phyloP scores from a whole-genome alignment of 2,797 vertebrate genomes.

The Dicrostonyx torquatus region DNA sequence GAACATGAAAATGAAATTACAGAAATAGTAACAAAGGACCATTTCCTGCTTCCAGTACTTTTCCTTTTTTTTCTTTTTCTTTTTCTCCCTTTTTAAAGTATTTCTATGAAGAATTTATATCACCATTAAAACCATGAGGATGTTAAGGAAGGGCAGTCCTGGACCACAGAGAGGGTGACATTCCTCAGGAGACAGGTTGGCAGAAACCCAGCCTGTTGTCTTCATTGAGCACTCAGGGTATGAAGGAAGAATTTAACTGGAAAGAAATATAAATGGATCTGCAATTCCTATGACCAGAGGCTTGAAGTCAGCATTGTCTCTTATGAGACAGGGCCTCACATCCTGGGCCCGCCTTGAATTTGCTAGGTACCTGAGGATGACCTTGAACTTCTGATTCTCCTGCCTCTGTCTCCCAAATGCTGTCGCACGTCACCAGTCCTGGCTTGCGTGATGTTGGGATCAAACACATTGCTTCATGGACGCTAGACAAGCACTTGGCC shows the following conservation, averaged over 20 bases:
- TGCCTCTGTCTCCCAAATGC: background rate
- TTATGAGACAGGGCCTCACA: background rate
- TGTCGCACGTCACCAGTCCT: background rate
- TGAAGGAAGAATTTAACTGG: background rate
- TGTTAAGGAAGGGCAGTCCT: constrained; percentile 56
- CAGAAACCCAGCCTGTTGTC: constrained; percentile 32
- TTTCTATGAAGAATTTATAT: constrained; percentile 67
- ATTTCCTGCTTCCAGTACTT: constrained; percentile 61
- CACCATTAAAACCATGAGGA: constrained; percentile 60
- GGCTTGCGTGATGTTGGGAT: background rate
- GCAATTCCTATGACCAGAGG: background rate
- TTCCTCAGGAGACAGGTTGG: constrained; percentile 55
- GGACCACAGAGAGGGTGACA: constrained; percentile 65
- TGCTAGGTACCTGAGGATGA: background rate
- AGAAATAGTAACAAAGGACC: constrained; percentile 75
- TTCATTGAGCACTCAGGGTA: constrained; percentile 44
- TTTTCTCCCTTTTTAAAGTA: background rate
- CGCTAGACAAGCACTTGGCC: too few relatives aligned
- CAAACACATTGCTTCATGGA: background rate
- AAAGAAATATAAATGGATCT: background rate
- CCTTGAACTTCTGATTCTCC: background rate
- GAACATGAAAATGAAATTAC: constrained; percentile 68
- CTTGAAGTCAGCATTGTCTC: constrained; percentile 25
- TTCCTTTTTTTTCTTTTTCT: background rate
- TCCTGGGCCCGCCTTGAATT: background rate